These are phyloP conservation scores for Aythya baeri DNA, from an alignment of 2,113 vertebrate genomes.

Conservation along the genomic window DNA sequence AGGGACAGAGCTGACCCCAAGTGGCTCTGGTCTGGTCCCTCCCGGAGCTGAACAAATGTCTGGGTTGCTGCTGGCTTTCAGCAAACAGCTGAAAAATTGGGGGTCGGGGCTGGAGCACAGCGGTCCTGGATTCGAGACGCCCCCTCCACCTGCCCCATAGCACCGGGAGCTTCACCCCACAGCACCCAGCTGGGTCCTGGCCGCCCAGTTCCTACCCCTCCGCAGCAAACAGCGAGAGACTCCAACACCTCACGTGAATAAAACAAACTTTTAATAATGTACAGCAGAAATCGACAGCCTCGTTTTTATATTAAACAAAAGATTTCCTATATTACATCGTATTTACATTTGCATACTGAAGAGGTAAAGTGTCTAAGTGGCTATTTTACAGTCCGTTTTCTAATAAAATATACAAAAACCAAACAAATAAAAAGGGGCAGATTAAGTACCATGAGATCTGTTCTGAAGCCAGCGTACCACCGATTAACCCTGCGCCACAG, in stretches of 20 bases:
- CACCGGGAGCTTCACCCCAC: too few species aligned
- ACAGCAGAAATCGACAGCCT: slow-evolving; percentile 86
- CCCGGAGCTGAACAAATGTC: not conserved
- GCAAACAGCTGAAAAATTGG: too few species aligned
- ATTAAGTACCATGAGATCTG: slow-evolving; percentile 66
- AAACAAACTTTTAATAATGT: slow-evolving; percentile 86
- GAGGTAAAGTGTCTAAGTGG: slow-evolving; percentile 90
- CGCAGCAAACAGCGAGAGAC: not conserved
- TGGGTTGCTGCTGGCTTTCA: too few species aligned
- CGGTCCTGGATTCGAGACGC: not conserved
- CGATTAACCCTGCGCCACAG: not conserved
- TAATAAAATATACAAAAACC: slow-evolving; percentile 84
- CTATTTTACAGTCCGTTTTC: slow-evolving; percentile 85
- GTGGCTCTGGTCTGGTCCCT: not conserved
- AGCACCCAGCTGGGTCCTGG: not conserved
- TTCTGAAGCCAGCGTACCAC: slow-evolving; percentile 52
- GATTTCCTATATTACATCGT: slow-evolving; percentile 84
- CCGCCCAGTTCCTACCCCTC: rapidly evolving
- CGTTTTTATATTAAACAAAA: slow-evolving; percentile 87
- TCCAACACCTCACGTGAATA: slow-evolving; percentile 72
- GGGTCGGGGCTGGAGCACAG: too few species aligned
- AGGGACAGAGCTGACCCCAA: not conserved
- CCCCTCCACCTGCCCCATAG: too few species aligned
- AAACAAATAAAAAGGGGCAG: slow-evolving; percentile 72
- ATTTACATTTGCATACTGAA: slow-evolving; percentile 90